phyloP scores from a whole-genome alignment of 2,797 vertebrate genomes.

The Gallinago stenura region DNA sequence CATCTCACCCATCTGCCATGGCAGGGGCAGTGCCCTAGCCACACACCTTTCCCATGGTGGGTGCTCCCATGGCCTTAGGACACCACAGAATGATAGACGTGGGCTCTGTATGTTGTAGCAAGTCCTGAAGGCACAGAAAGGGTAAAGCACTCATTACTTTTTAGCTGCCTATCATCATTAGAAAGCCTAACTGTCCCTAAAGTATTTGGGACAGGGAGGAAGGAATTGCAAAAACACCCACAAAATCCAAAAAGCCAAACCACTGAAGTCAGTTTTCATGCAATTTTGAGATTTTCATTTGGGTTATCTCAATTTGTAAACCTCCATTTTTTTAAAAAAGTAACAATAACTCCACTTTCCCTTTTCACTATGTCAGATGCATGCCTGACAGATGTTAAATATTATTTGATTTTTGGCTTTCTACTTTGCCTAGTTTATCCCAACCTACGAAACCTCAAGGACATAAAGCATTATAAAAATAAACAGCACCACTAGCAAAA shows the following conservation, averaged over 20 bases:
- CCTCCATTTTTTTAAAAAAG: not conserved
- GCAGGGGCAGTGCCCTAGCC: not conserved
- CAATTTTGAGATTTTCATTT: not conserved
- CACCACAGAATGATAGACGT: not conserved
- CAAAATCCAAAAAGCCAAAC: not conserved
- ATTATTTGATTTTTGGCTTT: constrained; percentile 34
- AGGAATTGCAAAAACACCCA: not conserved
- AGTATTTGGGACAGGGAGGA: not conserved
- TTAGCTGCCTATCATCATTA: not conserved
- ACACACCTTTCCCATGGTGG: not conserved
- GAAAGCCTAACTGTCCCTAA: not conserved
- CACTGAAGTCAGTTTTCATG: not conserved
- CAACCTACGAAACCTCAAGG: constrained; percentile 25
- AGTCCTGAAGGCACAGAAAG: not conserved
- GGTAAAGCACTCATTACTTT: not conserved
- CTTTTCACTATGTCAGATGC: constrained; percentile 16
- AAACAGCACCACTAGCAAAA: constrained; percentile 32
- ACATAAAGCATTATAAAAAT: constrained; percentile 47
- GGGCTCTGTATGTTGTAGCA: not conserved
- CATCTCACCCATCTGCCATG: not conserved
- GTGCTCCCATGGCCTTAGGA: not conserved
- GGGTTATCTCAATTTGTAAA: not conserved
- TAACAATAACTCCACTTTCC: not conserved
- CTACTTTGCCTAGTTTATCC: constrained; percentile 19
- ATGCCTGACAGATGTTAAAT: constrained; percentile 25